Evolutionary conservation across 2,113 vertebrate genomes (phyloP), one percentile per base, ranked within the genome.

Genomic region (Numenius arquata): DNA sequence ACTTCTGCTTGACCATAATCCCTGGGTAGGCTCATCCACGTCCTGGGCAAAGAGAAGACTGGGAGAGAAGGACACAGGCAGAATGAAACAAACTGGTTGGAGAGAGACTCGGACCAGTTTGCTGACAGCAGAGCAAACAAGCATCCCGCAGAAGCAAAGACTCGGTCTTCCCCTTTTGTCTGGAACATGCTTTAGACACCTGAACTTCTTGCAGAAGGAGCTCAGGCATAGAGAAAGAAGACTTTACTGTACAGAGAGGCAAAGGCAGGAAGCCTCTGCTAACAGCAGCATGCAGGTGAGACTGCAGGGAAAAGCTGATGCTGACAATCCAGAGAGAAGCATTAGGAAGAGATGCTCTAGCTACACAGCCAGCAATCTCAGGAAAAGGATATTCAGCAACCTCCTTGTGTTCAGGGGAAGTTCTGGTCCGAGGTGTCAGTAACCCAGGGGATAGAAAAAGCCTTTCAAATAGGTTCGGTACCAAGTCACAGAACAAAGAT

Each of bases 341-440:
- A 66, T 52, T 67, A 56, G 11, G 14, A 82, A 48, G 61, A 92
- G 76, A 76, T 75, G 36, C 17, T 89, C 34, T 58, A 81, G 66
- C 61, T 85, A 34, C 26, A n/a, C 16, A 79, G 74, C 9, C 32
- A 62, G 11, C 20, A 68, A 9, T 14, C 52, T 75, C 71, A 53
- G 30, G 38, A 61, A 82, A 75, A 20, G 17, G 65, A 43, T 43
- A 68, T 70, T 41, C 45, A 85, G 70, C 36, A 88, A 26, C 34
- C n/a, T 66, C 59, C 30, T 61, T 0, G 0, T n/a, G 50, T 56
- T 77, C 56, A 62, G n/a, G 19, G 6, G 4, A 65, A 45, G 62
- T 23, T 80, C 43, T 38, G 16, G 36, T 85, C 45, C 3, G 5
- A 85, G 36, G 7, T 7, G 11, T 9, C 43, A 32, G 26, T 43